Evolutionary conservation across 2,888 invertebrate genomes (phyloP), one percentile per base, ranked within the genome.

Genomic region (Pollenia amentaria): DNA sequence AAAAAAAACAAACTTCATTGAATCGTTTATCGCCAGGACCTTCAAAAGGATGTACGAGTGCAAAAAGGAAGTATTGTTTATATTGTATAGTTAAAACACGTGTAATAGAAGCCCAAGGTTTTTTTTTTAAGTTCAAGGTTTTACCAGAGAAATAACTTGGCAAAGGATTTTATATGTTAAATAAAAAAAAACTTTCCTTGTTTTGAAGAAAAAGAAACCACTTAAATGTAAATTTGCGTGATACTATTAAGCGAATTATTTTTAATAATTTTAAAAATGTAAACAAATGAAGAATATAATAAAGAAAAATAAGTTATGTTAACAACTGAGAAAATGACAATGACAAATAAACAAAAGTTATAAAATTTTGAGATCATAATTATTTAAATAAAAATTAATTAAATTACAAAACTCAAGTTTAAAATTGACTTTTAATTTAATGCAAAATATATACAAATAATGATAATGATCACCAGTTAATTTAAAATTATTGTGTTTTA

Each of bases 71-170:
- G 9, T 55, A 42, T 14, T 38, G 12, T 65, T 16, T 8, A 10
- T 76, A 9, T 40, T 21, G 0, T 3, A 70, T 55, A 53, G 16
- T 76, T 55, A n/a, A 29, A 40, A 55, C 65, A 67, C 72, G 72
- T 53, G 84, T 44, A 78, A 60, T 60, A 29, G 51, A 67, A 78
- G 60, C 72, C 14, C 72, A 78, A 84, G 77, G 77, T 60, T 44
- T 7, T 67, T 21, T 42, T 67, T 76, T 73, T 29, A 78, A 84
- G 84, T 73, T 73, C 78, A 84, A 84, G 84, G 84, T 51, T 73
- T 65, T 38, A 7, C 10, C 12, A 48, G 16, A 44, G 16, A 40
- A 51, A 55, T 57, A 60, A 78, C 70, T 83, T 83, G 83, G 83
- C 83, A 82, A 76, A 51, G 76, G 21, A 55, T 40, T 55, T 53